Conservation (phyloP, 2,797 vertebrate genomes). For the Eospalax fontanierii region DNA sequence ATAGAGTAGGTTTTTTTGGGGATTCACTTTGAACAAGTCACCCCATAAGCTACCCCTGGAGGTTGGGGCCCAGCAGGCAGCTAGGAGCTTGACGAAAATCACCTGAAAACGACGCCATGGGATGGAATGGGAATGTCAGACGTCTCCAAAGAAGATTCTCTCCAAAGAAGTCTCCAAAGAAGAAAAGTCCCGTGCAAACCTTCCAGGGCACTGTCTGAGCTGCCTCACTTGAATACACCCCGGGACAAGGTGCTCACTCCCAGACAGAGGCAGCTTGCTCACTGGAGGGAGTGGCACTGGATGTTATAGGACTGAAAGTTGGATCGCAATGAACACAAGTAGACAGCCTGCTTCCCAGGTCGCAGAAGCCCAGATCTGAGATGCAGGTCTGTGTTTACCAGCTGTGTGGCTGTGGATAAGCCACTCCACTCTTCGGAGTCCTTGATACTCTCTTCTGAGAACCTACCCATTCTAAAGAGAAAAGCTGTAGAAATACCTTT, state of each 20-base stretch:
- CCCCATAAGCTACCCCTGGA: not conserved
- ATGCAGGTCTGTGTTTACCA: not conserved
- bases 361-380: not conserved
- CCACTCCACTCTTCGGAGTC: not conserved
- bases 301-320: not conserved
- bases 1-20: slow-evolving; percentile 17
- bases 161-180: not conserved
- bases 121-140: not conserved
- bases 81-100: not conserved
- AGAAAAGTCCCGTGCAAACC: not conserved
- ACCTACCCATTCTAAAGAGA: not conserved
- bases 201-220: not conserved
- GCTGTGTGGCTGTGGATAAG: not conserved
- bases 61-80: not conserved
- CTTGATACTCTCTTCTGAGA: not conserved
- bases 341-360: not conserved
- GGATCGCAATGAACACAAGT: not conserved
- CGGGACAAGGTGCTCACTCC: not conserved
- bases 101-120: not conserved
- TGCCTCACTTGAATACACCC: not conserved
- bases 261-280: not conserved
- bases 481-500: not conserved
- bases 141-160: too few relatives aligned
- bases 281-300: not conserved
- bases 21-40: slow-evolving; percentile 52